phyloP scores from a whole-genome alignment of 2,888 invertebrate genomes.

The Bombyx huttoni region DNA sequence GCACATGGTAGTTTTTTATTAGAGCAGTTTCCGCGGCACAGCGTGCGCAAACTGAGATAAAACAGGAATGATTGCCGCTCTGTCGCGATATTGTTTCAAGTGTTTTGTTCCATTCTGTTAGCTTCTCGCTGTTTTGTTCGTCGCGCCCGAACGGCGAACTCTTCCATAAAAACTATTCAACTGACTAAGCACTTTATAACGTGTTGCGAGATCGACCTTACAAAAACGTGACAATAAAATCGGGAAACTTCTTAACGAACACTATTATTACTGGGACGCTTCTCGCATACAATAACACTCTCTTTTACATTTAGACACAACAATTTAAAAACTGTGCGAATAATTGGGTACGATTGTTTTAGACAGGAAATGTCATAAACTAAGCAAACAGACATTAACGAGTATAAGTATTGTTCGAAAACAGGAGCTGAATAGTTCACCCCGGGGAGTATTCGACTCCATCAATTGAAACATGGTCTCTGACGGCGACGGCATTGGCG shows the following conservation, averaged over 20 bases:
- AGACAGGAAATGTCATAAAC: slow-evolving; percentile 15
- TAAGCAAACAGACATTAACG: slow-evolving; percentile 31
- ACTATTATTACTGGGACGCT: not conserved
- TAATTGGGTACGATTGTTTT: not conserved
- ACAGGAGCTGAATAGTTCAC: slow-evolving; percentile 42
- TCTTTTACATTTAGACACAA: not conserved
- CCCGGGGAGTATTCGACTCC: slow-evolving; percentile 34
- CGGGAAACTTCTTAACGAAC: not conserved
- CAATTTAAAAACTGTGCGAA: not conserved
- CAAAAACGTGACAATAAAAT: not conserved
- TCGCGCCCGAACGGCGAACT: slow-evolving; percentile 38
- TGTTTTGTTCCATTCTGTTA: slow-evolving; percentile 55
- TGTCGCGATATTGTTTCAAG: slow-evolving; percentile 65
- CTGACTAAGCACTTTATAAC: slow-evolving; percentile 24
- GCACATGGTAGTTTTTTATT: slow-evolving; percentile 62
- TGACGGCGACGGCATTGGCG: slow-evolving; percentile 27
- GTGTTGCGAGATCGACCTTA: not conserved
- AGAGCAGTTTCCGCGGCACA: slow-evolving; percentile 54
- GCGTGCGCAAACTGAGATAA: slow-evolving; percentile 68
- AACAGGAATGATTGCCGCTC: slow-evolving; percentile 67
- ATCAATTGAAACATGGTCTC: slow-evolving; percentile 60
- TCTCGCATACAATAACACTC: not conserved
- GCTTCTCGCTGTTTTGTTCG: slow-evolving; percentile 43
- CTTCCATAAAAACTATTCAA: slow-evolving; percentile 28
- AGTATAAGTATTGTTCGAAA: slow-evolving; percentile 38